A percentile compares a stretch with the other conserved stretches of the same genome.
Evolutionary conservation across 2,113 vertebrate species (phyloP).

Genomic region (Pelvicachromis taeniatus): DNA sequence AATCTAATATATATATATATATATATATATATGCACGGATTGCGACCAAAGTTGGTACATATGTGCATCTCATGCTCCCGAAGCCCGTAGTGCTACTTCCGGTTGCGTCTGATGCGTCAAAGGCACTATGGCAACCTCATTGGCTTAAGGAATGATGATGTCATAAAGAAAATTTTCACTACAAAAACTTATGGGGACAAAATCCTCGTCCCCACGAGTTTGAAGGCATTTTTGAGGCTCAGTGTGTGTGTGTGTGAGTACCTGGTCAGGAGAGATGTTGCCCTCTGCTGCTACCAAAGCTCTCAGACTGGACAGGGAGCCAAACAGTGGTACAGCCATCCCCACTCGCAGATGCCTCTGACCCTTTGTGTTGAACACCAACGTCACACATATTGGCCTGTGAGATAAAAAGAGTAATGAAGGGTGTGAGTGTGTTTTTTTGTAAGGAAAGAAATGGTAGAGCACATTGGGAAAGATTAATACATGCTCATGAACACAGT

Average conservation of each 20-base stretch:
- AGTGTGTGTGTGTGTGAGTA: constrained; percentile 29
- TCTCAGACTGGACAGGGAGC: constrained; percentile 81
- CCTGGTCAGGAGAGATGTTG: constrained; percentile 80
- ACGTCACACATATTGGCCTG: constrained; percentile 85
- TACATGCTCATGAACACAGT: neutral
- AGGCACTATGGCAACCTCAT: too few species aligned
- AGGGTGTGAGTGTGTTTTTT: neutral
- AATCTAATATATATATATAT: too few species aligned
- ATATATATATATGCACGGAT: too few species aligned
- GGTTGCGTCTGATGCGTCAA: too few species aligned
- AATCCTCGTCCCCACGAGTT: too few species aligned
- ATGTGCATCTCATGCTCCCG: too few species aligned
- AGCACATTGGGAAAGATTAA: neutral
- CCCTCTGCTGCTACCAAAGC: constrained; percentile 85
- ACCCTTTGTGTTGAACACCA: constrained; percentile 83
- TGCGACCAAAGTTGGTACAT: too few species aligned
- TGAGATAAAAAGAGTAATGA: neutral
- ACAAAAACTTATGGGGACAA: too few species aligned
- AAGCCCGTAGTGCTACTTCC: too few species aligned
- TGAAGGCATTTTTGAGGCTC: too few species aligned
- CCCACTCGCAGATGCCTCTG: constrained; percentile 84
- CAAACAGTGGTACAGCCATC: constrained; percentile 83
- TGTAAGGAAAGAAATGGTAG: neutral
- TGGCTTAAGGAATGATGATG: too few species aligned
- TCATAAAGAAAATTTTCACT: too few species aligned